Evolutionary conservation across 2,113 vertebrate genomes (phyloP), one percentile per base, ranked within the genome.

Genomic region (Pungitius pungitius): DNA sequence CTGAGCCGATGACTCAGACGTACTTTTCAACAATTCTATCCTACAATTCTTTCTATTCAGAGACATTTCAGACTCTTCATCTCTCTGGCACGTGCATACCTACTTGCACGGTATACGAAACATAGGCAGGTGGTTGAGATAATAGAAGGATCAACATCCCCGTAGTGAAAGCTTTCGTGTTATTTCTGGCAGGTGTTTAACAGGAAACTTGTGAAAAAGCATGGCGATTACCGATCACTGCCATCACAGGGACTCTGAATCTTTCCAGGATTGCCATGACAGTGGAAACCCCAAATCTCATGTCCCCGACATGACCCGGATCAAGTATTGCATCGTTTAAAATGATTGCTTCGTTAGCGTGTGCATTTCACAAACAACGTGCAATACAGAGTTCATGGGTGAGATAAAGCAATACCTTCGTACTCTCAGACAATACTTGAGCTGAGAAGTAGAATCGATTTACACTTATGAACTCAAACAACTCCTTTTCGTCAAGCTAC

Each of bases 111-210:
- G 40, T 24, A 65, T 35, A 77, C 27, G 4, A 10, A 14, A 62
- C 71, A 70, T 62, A n/a, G 78, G 77, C 69, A 39, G 67, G 69
- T 20, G 67, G 67, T 30, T 57, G 58, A 60, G 24, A 67, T 74
- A 79, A 87, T 61, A 9, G 27, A 72, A 73, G 57, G 49, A 33
- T 63, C 66, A 62, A 52, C 73, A 55, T 43, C 13, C 27, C 15
- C 17, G 35, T 56, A 68, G 54, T 68, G 51, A 58, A 13, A 30
- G 49, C 42, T 6, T 65, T 67, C 26, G 22, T 73, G 67, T 75
- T 55, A 42, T 58, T 59, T 71, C 56, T 71, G 27, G 39, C 40
- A 56, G 20, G 60, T 71, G 59, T 45, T 33, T 64, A 42, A 30
- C 61, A 27, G 26, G 26, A 64, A 64, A 33, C 56, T 68, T 49